A percentile compares a stretch with the other conserved stretches of the same genome.
Evolutionary conservation across 2,113 vertebrate species (phyloP).

Genomic region (Pachycephala philippinensis): DNA sequence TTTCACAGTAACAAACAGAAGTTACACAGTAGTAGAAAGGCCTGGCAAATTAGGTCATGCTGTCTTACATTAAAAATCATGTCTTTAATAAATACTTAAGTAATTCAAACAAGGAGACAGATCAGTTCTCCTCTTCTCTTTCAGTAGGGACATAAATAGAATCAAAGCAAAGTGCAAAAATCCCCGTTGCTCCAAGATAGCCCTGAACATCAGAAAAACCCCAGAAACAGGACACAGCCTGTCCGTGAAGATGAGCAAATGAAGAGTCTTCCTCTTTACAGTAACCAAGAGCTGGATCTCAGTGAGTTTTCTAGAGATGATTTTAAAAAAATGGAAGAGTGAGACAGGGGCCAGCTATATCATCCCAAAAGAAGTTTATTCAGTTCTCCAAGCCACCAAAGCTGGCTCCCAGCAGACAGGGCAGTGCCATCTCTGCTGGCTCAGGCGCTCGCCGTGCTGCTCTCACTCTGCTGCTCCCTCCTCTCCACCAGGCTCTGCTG

Average conservation of each 20-base stretch:
- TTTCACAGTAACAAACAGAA: not conserved
- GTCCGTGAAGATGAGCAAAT: rapidly evolving
- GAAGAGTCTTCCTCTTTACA: not conserved
- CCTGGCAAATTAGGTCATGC: not conserved
- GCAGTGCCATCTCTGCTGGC: not conserved
- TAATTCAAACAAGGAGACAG: not conserved
- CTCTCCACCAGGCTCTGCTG: not conserved
- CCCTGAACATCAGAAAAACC: not conserved
- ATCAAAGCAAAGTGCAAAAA: slow-evolving; percentile 27
- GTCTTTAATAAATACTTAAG: not conserved
- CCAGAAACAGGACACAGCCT: not conserved
- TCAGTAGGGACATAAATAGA: not conserved
- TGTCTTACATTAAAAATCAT: not conserved
- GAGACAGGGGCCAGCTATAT: not conserved
- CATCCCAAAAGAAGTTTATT: not conserved
- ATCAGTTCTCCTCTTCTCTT: not conserved
- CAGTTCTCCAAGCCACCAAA: not conserved
- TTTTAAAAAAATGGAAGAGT: not conserved
- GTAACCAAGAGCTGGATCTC: not conserved
- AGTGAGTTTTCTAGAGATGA: not conserved
- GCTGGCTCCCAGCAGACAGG: not conserved
- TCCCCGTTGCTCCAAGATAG: not conserved
- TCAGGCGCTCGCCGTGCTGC: rapidly evolving
- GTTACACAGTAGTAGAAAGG: not conserved
- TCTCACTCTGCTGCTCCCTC: not conserved